Evolutionary conservation across 2,888 invertebrate genomes (phyloP).

Genomic region (Clunio marinus): DNA sequence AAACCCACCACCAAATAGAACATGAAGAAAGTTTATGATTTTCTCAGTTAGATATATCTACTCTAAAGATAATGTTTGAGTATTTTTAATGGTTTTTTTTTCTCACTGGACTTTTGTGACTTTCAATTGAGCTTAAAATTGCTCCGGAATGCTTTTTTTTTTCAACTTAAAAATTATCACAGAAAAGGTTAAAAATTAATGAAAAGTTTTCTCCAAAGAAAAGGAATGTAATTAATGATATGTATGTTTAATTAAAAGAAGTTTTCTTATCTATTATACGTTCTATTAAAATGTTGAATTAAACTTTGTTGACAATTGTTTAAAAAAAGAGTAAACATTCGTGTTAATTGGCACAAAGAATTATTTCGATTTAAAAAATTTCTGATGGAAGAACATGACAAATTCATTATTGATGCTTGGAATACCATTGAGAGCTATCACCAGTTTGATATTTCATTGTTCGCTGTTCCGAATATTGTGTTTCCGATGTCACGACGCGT

Average conservation of each 20-base stretch:
- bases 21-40: background rate
- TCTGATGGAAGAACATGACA: background rate
- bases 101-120: background rate
- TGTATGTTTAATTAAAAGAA: background rate
- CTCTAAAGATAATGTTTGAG: too few species aligned
- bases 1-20: background rate
- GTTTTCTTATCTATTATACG: too few species aligned
- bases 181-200: constrained; percentile 7
- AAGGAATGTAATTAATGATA: background rate
- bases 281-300: too few species aligned
- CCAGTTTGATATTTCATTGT: constrained; percentile 41
- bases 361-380: constrained; percentile 1
- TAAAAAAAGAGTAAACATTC: too few species aligned
- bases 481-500: constrained; percentile 46
- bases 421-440: constrained; percentile 40
- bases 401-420: constrained; percentile 22
- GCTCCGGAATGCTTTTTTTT: too few species aligned
- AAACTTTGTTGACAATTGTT: too few species aligned
- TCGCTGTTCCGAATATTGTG: constrained; percentile 47
- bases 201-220: background rate
- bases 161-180: constrained; percentile 15
- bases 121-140: too few species aligned
- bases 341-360: constrained; percentile 36
- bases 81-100: background rate
- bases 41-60: too few species aligned